Evolutionary conservation across 2,797 vertebrate genomes (phyloP).

Genomic region (Sciurus carolinensis): DNA sequence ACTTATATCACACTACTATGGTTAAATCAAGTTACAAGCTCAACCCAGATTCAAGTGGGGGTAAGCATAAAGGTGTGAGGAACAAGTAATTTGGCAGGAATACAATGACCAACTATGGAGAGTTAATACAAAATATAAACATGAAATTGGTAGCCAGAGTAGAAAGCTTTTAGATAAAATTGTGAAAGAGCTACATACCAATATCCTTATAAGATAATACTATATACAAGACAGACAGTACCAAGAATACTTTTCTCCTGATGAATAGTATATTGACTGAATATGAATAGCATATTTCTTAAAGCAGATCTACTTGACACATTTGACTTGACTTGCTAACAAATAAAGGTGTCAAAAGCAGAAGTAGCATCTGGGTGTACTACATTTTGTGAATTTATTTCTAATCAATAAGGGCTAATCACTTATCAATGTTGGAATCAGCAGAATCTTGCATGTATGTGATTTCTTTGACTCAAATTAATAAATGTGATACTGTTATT

Average conservation of each 20-base stretch:
- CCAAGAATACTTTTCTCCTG: neutral
- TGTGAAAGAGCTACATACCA: neutral
- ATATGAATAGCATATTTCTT: neutral
- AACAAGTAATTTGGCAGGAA: too few relatives aligned
- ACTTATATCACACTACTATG: too few relatives aligned
- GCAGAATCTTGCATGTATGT: neutral
- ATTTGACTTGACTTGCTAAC: neutral
- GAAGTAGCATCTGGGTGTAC: neutral
- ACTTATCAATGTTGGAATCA: neutral
- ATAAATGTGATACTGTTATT: neutral
- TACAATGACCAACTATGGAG: too few relatives aligned
- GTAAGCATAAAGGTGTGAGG: too few relatives aligned
- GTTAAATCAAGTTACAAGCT: conserved; percentile 5
- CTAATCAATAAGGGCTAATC: neutral
- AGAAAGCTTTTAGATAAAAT: neutral
- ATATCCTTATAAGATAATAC: neutral
- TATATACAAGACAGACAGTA: neutral
- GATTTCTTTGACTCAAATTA: neutral
- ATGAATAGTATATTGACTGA: neutral
- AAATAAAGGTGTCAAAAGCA: neutral
- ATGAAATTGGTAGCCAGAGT: neutral
- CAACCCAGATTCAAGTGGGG: neutral
- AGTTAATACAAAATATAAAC: neutral
- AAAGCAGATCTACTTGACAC: neutral
- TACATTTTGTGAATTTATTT: conserved; percentile 18